phyloP scores from a whole-genome alignment of 2,113 vertebrate species.

The Xenotilapia longispinis region DNA sequence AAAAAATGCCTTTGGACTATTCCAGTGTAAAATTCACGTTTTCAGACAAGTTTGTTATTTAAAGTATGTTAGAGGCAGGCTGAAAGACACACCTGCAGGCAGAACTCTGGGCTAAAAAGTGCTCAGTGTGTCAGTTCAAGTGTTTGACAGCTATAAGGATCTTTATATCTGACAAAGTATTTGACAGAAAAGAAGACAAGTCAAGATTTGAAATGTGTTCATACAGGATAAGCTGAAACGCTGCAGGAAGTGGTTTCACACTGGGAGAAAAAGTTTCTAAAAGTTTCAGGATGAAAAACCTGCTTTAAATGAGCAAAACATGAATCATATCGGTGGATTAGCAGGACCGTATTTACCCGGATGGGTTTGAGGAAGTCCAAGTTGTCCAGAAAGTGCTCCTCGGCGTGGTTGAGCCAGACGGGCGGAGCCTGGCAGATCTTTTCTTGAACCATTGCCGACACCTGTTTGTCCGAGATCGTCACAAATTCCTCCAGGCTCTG shows the following conservation, averaged over 20 bases:
- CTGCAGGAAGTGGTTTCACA: not conserved
- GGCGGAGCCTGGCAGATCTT: conserved; percentile 70
- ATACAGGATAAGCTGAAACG: not conserved
- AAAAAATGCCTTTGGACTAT: not conserved
- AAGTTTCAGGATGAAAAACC: not conserved
- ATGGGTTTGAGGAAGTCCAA: conserved; percentile 81
- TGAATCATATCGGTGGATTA: not conserved
- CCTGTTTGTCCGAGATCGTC: conserved; percentile 51
- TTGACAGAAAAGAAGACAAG: not conserved
- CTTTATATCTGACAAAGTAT: not conserved
- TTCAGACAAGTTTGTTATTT: not conserved
- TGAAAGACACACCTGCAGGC: not conserved
- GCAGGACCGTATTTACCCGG: conserved; percentile 58
- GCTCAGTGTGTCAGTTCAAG: not conserved
- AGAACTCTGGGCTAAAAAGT: not conserved
- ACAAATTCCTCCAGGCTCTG: conserved; percentile 65
- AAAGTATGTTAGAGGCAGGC: not conserved
- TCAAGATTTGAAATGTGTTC: not conserved
- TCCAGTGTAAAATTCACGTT: not conserved
- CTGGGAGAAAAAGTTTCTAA: not conserved
- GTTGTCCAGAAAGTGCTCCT: conserved; percentile 71
- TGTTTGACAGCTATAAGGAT: not conserved
- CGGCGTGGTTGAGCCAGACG: conserved; percentile 65
- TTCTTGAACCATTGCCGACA: conserved; percentile 39
- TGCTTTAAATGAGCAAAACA: not conserved